Evolutionary conservation across 1,140 invertebrate species (phyloP), one percentile per base, ranked within the genome.

Genomic region (Drosophila eugracilis): DNA sequence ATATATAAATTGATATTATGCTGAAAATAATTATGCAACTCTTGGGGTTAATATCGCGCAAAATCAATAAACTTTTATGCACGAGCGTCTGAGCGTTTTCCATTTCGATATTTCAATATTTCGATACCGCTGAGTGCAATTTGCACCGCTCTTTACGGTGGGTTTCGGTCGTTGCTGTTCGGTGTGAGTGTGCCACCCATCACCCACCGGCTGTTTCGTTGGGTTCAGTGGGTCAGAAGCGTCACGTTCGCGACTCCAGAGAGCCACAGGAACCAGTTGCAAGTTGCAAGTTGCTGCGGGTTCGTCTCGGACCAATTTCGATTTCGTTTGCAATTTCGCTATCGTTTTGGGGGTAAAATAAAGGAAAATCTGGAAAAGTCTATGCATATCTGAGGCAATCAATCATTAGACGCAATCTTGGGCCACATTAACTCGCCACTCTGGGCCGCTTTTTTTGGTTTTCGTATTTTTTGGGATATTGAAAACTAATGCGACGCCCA

Each of bases 41-140:
- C 42, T 50, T 50, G 19, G 37, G 48, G 52, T 26, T 75, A 75
- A 75, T 75, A 75, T 75, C 71, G 60, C 72, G 63, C 32, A 67
- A 88, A 86, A 88, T 86, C 81, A 86, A 86, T 86, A 88, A 86
- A 81, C 78, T 86, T 86, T 81, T 75, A 86, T 86, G 78, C 59
- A 49, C 67, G 73, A 75, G 53, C 76, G 49, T 77, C 60, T 17
- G 12, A 45, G 62, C 57, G 81, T 77, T 81, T 85, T 62, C 60
- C 41, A 62, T 65, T 65, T 65, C 81, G 85, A 86, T 85, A 85
- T 86, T 84, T 81, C 57, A 69, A 48, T 70, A 42, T 62, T 53
- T 59, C 45, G 44, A 22, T 53, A 28, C 60, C 39, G 47, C 45
- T 36, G 58, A 59, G 12, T 86, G 62, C 80, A 85, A 86, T 85